Percentiles rank a stretch among this genome's conserved stretches.
phyloP scores from a whole-genome alignment of 2,113 vertebrate species.

The Pachycephala philippinensis region DNA sequence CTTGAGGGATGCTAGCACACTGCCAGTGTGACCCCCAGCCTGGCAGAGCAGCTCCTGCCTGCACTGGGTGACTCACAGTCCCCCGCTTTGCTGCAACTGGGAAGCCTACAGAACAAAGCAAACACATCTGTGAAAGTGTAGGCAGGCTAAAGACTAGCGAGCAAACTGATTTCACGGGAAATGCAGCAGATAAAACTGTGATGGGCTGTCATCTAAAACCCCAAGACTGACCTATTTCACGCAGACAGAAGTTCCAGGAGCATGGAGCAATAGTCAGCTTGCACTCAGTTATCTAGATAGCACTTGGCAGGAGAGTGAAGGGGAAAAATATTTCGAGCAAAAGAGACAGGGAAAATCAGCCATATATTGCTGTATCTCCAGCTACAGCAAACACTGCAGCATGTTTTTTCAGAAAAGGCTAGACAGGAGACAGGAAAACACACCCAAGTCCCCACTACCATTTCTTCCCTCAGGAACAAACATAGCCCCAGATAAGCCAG shows the following conservation, averaged over 20 bases:
- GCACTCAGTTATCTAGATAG: not conserved
- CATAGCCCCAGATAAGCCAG: not conserved
- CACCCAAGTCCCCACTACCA: fast-evolving
- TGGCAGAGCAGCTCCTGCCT: not conserved
- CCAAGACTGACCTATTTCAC: not conserved
- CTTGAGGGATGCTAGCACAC: not conserved
- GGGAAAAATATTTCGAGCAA: not conserved
- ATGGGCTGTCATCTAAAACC: not conserved
- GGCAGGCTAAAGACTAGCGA: not conserved
- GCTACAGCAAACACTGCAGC: not conserved
- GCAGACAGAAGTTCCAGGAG: not conserved
- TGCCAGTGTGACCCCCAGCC: fast-evolving
- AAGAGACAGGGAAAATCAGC: not conserved
- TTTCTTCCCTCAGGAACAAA: not conserved
- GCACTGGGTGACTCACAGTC: not conserved
- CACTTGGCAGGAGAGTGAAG: not conserved
- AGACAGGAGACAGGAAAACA: not conserved
- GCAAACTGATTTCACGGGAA: not conserved
- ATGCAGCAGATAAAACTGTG: not conserved
- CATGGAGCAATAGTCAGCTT: not conserved
- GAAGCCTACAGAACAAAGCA: not conserved
- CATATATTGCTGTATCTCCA: not conserved
- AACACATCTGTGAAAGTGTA: not conserved
- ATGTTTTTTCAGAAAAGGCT: not conserved
- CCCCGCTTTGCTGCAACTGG: fast-evolving